Conservation (phyloP, 2,113 vertebrate species). For the Oreotrochilus melanogaster region DNA sequence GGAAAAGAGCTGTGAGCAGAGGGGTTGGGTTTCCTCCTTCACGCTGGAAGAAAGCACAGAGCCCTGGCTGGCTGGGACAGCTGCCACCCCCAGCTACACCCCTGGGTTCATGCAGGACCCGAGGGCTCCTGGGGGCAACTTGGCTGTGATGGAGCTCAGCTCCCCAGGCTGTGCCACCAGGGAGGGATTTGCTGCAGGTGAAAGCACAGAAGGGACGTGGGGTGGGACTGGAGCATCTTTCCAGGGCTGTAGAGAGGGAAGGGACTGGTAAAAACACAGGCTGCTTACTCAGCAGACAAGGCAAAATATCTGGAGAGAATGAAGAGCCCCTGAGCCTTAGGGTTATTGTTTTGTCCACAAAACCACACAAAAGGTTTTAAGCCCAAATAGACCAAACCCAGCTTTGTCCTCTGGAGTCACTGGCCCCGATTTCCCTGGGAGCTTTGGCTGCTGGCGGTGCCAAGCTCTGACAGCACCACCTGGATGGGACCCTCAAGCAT, state of each 20-base stretch:
- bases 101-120: not conserved
- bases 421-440: not conserved
- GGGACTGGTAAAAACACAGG: not conserved
- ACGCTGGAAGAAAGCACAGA: not conserved
- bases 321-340: not conserved
- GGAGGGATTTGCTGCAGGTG: not conserved
- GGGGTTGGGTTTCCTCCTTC: not conserved
- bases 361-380: slow-evolving; percentile 1
- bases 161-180: fast-evolving
- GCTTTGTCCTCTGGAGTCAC: not conserved
- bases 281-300: not conserved
- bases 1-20: not conserved
- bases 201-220: not conserved
- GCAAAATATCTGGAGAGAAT: not conserved
- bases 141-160: fast-evolving
- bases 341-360: slow-evolving; percentile 1
- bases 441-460: not conserved
- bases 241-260: fast-evolving
- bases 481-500: not conserved
- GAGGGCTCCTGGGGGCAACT: not conserved
- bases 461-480: not conserved
- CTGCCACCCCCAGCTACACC: too few relatives aligned
- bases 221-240: not conserved
- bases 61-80: not conserved
- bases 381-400: not conserved